phyloP scores from a whole-genome alignment of 2,797 vertebrate genomes.

The Rhinogobio ventralis region DNA sequence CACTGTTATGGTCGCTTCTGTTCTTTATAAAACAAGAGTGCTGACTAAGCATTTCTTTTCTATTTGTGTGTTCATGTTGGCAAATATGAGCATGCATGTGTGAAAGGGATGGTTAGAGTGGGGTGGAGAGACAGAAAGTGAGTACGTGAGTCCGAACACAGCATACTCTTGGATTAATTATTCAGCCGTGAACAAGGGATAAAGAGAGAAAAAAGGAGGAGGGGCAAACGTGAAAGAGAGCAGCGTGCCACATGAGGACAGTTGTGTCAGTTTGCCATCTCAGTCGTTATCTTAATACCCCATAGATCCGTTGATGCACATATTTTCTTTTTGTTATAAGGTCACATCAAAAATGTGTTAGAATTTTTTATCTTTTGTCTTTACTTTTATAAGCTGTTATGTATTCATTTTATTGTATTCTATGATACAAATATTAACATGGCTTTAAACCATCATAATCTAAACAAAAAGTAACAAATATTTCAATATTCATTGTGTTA shows the following conservation, averaged over 20 bases:
- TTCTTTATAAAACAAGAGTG: neutral
- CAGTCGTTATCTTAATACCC: neutral
- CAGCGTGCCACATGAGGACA: slow-evolving; percentile 1
- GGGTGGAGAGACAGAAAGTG: slow-evolving; percentile 15
- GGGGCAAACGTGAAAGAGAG: slow-evolving; percentile 6
- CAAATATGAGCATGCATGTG: slow-evolving; percentile 26
- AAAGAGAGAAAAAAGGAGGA: slow-evolving; percentile 49
- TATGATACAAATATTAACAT: too few relatives aligned
- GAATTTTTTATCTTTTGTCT: too few relatives aligned
- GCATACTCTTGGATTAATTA: slow-evolving; percentile 46
- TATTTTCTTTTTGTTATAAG: neutral
- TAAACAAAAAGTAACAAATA: too few relatives aligned
- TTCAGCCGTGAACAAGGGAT: slow-evolving; percentile 53
- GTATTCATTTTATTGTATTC: too few relatives aligned
- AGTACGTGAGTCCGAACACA: slow-evolving; percentile 58
- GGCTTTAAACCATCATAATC: too few relatives aligned
- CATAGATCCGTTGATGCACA: neutral
- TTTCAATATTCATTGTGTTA: too few relatives aligned
- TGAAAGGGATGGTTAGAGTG: slow-evolving; percentile 31
- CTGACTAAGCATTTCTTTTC: slow-evolving; percentile 29
- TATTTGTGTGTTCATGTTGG: slow-evolving; percentile 10
- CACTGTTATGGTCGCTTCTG: neutral
- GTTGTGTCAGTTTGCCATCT: slow-evolving; percentile 23
- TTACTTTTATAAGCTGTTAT: too few relatives aligned
- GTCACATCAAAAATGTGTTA: neutral